Base-by-base conservation (phyloP, 2,113 vertebrate genomes). In the Gavialis gangeticus region DNA sequence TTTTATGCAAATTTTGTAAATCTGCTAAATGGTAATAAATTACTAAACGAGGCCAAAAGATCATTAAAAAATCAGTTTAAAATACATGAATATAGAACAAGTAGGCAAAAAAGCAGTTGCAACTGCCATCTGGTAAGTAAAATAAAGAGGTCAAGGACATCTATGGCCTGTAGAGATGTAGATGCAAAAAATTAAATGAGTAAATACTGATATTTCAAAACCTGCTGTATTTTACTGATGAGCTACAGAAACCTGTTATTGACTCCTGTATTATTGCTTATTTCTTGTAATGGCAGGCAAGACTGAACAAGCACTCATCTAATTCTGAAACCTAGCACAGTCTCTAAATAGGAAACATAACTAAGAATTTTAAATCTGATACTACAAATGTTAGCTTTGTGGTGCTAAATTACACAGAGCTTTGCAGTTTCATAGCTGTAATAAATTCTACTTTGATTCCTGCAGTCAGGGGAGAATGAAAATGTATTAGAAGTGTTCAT, bases 111-210 rank as follows among this genome's bases (percentile, higher is more conserved):
- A 97, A 95, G 64, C 86, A 95, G 82, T 96, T 91, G 86, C 84
- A 96, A 84, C 75, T 93, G 79, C 84, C 92, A 94, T 96, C 92
- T 96, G 95, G 91, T 93, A 96, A 91, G 89, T 85, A 96, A 95
- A 89, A 59, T 18, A 92, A 69, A 81, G 69, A 96, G 94, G 87
- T 91, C 89, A 97, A 93, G 91, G 93, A 92, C 84, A 95, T 94
- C 80, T 85, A 93, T 82, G 91, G 90, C 93, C 86, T 91, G 5
- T 82, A 94, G 89, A 98, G 92, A 95, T 84, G 55, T 82, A 94
- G 90, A 95, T 77, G 63, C 94, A 84, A 89, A 46, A 78, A 89
- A 96, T 79, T 75, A 55, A 75, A 85, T 73, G 2, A 95, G 87
- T 83, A 96, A 75, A 85, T 94, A 85, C 17, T 88, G 86, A 69